A percentile compares a stretch with the other conserved stretches of the same genome.
Evolutionary conservation across 2,888 invertebrate genomes (phyloP).

Genomic region (Vanessa cardui): DNA sequence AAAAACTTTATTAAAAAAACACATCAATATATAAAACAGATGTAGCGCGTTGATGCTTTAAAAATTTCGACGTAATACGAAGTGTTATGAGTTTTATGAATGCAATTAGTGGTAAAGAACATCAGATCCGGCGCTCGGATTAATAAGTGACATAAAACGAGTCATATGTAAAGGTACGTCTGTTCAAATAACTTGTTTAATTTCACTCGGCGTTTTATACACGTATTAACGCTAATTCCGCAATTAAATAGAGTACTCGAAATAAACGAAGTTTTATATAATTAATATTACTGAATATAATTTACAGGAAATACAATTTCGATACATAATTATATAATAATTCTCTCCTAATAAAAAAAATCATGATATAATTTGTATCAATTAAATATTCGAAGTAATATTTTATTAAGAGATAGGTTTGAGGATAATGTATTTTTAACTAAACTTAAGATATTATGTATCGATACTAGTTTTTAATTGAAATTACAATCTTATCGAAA

Average conservation of each 20-base stretch:
- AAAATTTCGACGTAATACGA: constrained; percentile 4
- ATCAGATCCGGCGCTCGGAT: constrained; percentile 26
- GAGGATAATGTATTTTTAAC: too few relatives aligned
- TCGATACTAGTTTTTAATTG: too few relatives aligned
- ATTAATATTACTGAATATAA: too few relatives aligned
- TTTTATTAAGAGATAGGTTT: too few relatives aligned
- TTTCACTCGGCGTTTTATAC: not conserved
- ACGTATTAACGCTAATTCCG: not conserved
- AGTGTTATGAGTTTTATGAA: constrained; percentile 23
- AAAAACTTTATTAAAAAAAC: constrained; percentile 31
- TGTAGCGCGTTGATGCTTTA: not conserved
- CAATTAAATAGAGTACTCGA: not conserved
- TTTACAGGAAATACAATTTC: too few relatives aligned
- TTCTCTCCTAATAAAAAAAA: too few relatives aligned
- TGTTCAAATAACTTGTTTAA: constrained; percentile 11
- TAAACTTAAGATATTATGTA: too few relatives aligned
- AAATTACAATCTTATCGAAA: too few relatives aligned
- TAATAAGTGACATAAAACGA: constrained; percentile 32
- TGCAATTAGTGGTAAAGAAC: constrained; percentile 24
- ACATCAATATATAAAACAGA: constrained; percentile 2
- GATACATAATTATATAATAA: too few relatives aligned
- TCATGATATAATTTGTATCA: too few relatives aligned
- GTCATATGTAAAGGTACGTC: constrained; percentile 35
- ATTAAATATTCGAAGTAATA: too few relatives aligned
- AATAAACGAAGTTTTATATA: too few relatives aligned